Evolutionary conservation across 2,797 vertebrate species (phyloP), one percentile per base, ranked within the genome.

Genomic region (Arctocebus calabarensis): DNA sequence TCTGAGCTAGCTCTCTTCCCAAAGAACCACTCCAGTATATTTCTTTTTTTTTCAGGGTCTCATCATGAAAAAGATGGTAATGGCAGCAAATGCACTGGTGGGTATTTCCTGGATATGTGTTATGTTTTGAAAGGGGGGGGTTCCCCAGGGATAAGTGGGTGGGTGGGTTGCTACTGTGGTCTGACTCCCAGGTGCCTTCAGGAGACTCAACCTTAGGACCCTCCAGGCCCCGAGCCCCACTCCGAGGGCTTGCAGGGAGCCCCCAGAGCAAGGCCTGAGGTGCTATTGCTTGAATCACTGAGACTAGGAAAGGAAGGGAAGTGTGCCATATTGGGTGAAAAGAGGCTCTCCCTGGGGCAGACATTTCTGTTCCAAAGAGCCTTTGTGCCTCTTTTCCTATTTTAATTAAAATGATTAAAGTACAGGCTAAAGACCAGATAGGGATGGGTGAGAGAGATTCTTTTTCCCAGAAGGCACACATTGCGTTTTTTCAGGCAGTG

Each of bases 21-120:
- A 17, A 40, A 66, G 27, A 82, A 2, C 14, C 45, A 6, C 48
- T 61, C n/a, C 8, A 27, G 11, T 82, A 14, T 32, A 9, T 95
- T 70, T 94, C 40, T 96, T 29, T 97, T 88, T 85, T 37, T 97
- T 97, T 8, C 95, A 98, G 98, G 16, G 9, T 90, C 11, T 73
- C 74, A 0, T 5, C 90, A 0, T 62, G 52, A 96, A 75, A 98
- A 98, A 9, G 19, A 20, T 2, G 82, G 2, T 20, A 34, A 37
- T 29, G 78, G 3, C 34, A 0, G 13, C 84, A 94, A 94, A 92
- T 59, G 55, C 0, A 74, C 93, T 4, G 98, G 98, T 98, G 96
- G 98, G 98, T 27, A 45, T 78, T 32, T n/a, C 78, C 22, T 22
- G 57, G 20, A 25, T 43, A 5, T 40, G 27, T 52, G n/a, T 45